A percentile compares a stretch with the other conserved stretches of the same genome.
These are phyloP conservation scores for Hydrolagus colliei DNA, from an alignment of 2,797 vertebrate genomes.

Conservation along the genomic window DNA sequence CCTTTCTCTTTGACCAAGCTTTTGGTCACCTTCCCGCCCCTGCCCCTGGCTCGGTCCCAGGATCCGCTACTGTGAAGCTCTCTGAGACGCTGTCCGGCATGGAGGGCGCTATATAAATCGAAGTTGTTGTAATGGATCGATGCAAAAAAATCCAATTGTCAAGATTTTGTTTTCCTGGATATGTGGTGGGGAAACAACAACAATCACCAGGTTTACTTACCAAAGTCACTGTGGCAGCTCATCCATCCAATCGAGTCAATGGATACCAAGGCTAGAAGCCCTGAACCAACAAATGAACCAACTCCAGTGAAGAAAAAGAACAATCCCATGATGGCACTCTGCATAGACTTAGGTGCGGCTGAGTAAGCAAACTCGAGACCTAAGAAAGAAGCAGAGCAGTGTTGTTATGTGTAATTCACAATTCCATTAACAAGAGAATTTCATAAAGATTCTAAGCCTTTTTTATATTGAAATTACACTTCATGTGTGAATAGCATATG, in stretches of 20 bases:
- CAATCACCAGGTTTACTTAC: conserved; percentile 56
- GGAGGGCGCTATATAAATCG: too few relatives aligned
- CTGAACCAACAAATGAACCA: conserved; percentile 91
- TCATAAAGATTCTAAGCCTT: not conserved
- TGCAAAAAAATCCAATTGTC: too few relatives aligned
- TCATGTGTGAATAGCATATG: not conserved
- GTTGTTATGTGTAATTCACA: not conserved
- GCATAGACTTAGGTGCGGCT: conserved; percentile 91
- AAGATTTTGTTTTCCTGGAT: too few relatives aligned
- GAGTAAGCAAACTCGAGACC: conserved; percentile 96
- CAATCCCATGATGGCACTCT: conserved; percentile 95
- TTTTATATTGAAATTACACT: not conserved
- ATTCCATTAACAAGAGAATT: not conserved
- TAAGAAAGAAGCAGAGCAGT: conserved; percentile 39
- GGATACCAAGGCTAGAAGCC: conserved; percentile 82
- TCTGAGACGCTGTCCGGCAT: too few relatives aligned
- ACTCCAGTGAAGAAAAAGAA: conserved; percentile 98
- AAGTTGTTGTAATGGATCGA: too few relatives aligned
- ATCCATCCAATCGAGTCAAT: conserved; percentile 86
- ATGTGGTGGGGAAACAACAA: too few relatives aligned
- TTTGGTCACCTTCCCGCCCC: too few relatives aligned
- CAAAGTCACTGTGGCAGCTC: conserved; percentile 85
- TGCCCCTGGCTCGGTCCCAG: too few relatives aligned
- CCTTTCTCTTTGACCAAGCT: too few relatives aligned
- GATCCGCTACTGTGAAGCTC: too few relatives aligned